phyloP scores from a whole-genome alignment of 1,140 invertebrate species.

The Brachionus paranguensis region DNA sequence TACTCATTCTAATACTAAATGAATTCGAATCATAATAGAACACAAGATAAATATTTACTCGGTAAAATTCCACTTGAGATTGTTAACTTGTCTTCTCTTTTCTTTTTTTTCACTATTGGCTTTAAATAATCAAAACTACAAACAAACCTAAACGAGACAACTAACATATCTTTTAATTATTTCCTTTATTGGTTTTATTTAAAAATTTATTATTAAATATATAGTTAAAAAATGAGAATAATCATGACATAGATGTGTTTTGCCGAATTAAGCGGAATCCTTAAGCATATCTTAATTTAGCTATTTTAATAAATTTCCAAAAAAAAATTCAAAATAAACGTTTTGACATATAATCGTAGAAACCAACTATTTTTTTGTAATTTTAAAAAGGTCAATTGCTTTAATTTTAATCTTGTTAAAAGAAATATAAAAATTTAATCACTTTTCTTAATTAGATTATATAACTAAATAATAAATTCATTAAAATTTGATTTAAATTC shows the following conservation, averaged over 20 bases:
- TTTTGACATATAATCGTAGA: too few relatives aligned
- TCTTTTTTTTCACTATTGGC: background rate
- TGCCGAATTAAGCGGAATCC: background rate
- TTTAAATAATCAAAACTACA: conserved; percentile 5
- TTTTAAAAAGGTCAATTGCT: background rate
- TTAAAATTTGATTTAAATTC: background rate
- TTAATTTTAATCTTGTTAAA: background rate
- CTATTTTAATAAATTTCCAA: too few relatives aligned
- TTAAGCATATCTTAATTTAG: too few relatives aligned
- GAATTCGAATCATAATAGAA: background rate
- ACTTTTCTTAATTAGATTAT: background rate
- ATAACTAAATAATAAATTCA: background rate
- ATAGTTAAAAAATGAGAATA: background rate
- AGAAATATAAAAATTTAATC: background rate
- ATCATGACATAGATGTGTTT: background rate
- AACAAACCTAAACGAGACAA: background rate
- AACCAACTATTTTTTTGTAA: background rate
- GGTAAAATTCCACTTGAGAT: background rate
- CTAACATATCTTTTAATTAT: background rate
- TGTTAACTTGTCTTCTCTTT: background rate
- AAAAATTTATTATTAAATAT: background rate
- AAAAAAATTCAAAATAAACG: too few relatives aligned
- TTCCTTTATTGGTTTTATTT: background rate
- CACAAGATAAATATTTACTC: background rate
- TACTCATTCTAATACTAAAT: background rate